Conservation (phyloP, 2,113 vertebrate species). For the Rhagologus leucostigma region DNA sequence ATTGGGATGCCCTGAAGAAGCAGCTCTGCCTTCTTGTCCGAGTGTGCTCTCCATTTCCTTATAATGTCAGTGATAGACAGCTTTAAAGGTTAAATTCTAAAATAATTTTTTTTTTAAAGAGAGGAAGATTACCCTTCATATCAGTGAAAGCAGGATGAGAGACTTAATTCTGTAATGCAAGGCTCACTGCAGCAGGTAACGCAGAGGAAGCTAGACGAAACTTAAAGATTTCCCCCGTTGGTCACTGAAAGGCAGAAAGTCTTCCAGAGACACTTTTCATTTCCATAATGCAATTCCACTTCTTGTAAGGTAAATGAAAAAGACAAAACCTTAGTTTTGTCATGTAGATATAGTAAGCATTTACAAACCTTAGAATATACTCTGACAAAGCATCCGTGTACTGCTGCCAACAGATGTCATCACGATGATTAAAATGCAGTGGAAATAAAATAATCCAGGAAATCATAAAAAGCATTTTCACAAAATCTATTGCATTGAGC, state of each 20-base stretch:
- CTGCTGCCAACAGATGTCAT: conserved; percentile 58
- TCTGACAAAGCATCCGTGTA: conserved; percentile 20
- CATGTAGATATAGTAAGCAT: neutral
- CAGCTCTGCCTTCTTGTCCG: neutral
- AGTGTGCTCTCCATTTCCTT: neutral
- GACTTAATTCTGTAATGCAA: neutral
- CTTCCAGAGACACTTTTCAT: neutral
- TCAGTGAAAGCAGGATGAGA: neutral
- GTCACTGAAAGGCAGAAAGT: neutral
- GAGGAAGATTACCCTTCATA: neutral
- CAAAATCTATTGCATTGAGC: neutral
- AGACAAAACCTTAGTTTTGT: neutral
- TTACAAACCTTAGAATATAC: neutral
- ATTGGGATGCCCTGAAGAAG: neutral
- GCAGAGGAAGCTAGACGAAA: neutral
- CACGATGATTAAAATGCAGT: conserved; percentile 56
- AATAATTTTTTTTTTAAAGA: neutral
- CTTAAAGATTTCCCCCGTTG: neutral
- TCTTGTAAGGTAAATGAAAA: neutral
- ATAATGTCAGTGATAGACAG: neutral
- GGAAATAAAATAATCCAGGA: conserved; percentile 58
- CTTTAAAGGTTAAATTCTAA: neutral
- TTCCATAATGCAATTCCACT: neutral
- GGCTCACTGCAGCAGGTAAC: neutral
- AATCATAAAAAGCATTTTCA: neutral